phyloP scores from a whole-genome alignment of 1,140 invertebrate genomes.

The Marisa cornuarietis region DNA sequence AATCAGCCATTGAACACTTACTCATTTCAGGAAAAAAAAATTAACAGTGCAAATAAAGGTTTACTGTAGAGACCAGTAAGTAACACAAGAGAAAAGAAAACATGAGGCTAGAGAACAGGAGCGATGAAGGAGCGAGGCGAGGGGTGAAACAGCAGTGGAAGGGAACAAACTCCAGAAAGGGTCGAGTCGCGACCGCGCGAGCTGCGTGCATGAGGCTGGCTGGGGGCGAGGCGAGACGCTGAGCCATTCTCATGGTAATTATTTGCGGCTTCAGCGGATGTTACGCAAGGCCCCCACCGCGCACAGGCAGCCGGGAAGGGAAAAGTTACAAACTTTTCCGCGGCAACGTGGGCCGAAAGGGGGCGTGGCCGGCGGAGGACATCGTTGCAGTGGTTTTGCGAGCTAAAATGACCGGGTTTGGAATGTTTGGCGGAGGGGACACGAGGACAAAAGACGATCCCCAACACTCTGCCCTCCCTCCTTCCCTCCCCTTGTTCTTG shows the following conservation, averaged over 20 bases:
- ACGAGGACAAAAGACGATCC: neutral
- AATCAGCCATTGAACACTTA: too few relatives aligned
- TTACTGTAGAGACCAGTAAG: neutral
- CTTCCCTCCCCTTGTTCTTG: too few relatives aligned
- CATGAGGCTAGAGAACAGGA: neutral
- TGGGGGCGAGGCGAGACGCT: neutral
- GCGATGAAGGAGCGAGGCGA: neutral
- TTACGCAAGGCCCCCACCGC: conserved; percentile 18
- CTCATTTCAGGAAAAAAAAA: neutral
- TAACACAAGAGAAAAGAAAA: neutral
- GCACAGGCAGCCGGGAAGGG: conserved; percentile 15
- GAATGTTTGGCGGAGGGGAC: neutral
- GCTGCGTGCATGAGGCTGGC: neutral
- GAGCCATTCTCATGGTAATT: conserved; percentile 17
- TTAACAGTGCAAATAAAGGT: neutral
- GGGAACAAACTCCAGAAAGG: neutral
- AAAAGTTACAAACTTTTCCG: conserved; percentile 20
- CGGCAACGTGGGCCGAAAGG: conserved; percentile 11
- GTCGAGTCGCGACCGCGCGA: neutral
- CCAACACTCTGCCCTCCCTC: neutral
- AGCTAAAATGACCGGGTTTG: conserved; percentile 6
- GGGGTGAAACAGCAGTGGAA: neutral
- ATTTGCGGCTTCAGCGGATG: conserved; percentile 7
- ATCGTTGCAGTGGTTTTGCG: neutral
- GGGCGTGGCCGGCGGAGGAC: conserved; percentile 9